phyloP scores from a whole-genome alignment of 2,113 vertebrate species.

The Nymphicus hollandicus region DNA sequence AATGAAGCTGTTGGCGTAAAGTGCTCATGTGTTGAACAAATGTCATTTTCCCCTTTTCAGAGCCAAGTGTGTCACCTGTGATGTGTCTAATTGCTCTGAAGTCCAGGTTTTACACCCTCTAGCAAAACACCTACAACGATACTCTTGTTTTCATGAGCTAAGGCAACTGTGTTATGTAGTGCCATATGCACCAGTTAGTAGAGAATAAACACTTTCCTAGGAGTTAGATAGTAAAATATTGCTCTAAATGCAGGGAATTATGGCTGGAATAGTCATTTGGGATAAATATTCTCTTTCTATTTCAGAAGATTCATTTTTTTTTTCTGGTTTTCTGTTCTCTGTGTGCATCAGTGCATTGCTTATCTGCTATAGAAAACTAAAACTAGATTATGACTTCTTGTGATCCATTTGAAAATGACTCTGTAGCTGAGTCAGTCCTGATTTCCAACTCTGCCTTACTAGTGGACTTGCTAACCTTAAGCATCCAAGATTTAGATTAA shows the following conservation, averaged over 20 bases:
- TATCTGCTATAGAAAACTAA: neutral
- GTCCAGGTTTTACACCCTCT: neutral
- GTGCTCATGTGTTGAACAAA: neutral
- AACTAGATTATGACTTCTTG: neutral
- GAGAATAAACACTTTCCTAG: neutral
- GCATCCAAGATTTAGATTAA: neutral
- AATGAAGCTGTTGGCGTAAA: neutral
- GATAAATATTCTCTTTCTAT: neutral
- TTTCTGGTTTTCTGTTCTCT: neutral
- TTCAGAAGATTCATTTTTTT: neutral
- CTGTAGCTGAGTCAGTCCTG: neutral
- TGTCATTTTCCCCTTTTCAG: neutral
- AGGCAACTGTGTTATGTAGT: neutral
- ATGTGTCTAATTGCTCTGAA: neutral
- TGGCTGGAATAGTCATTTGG: neutral
- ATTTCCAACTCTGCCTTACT: neutral
- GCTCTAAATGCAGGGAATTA: neutral
- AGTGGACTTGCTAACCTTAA: neutral
- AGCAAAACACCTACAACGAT: neutral
- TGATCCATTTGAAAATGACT: neutral
- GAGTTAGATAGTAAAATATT: neutral
- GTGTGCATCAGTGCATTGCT: neutral
- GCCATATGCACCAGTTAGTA: neutral
- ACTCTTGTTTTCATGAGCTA: neutral
- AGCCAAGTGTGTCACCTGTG: constrained; percentile 22